Base-by-base conservation (phyloP, 1,140 invertebrate genomes). In the Leptinotarsa texana region DNA sequence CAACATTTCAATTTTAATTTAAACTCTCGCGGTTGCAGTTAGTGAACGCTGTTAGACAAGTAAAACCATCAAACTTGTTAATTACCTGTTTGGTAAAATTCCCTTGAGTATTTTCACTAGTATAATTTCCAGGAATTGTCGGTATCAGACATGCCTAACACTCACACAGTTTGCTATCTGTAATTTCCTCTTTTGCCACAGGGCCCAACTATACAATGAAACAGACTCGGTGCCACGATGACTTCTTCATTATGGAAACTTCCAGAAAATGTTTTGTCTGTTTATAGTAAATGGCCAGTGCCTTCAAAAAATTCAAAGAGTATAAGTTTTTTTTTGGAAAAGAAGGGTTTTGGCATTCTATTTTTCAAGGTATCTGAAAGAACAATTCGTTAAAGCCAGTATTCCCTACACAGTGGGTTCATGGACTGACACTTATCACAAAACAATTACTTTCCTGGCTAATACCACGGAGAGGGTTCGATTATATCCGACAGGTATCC, bases 41-140 rank as follows among this genome's bases (percentile, higher is more conserved):
- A 68, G 66, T 17, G 66, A 42, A 27, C 70, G 72, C 73, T 74
- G 75, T 69, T 78, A 78, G 80, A 80, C 78, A 81, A 82, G 82
- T 80, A 81, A 84, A 83, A 82, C 82, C 83, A 84, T 84, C 83
- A 84, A 84, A 84, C 81, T 84, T 84, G 83, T 83, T 84, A 84
- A 84, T 84, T 84, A 84, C 82, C 82, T 84, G 82, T 83, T 83
- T 82, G 81, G 80, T 83, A 83, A 82, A 83, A 82, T 81, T 84
- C 83, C 82, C 82, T 80, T 78, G 82, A 81, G 82, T 82, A 81
- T 83, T 83, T 84, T 83, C 83, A 79, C 81, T 80, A 77, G 81
- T 80, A 79, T 82, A 83, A 83, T 84, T 83, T 84, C 80, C 82
- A 83, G 80, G 81, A 84, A 73, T 84, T 83, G 82, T 83, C 82